A percentile compares a stretch with the other conserved stretches of the same genome.
Conservation (phyloP, 2,888 invertebrate genomes). For the Metallyticus violacea region DNA sequence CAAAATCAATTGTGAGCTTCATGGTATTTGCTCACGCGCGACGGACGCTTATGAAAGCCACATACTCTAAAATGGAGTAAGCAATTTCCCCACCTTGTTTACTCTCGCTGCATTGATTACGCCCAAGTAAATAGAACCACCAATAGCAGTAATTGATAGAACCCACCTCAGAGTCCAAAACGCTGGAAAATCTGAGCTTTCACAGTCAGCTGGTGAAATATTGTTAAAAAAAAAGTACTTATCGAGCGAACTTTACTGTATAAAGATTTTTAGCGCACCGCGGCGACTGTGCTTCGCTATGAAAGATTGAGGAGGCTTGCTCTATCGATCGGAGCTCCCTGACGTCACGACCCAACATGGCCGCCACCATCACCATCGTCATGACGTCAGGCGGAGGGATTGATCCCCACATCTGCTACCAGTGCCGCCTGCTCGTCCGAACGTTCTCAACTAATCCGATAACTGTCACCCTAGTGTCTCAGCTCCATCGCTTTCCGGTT, state of each 20-base stretch:
- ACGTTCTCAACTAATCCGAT: slow-evolving; percentile 11
- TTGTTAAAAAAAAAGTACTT: neutral
- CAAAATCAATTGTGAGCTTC: neutral
- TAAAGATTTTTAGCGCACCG: neutral
- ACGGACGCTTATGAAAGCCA: neutral
- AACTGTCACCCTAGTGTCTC: slow-evolving; percentile 11
- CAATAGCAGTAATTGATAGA: neutral
- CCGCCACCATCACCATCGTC: slow-evolving; percentile 38
- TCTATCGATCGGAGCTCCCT: slow-evolving; percentile 42
- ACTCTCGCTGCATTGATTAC: neutral
- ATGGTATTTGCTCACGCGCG: neutral
- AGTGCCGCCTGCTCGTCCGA: neutral
- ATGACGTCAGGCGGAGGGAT: slow-evolving; percentile 46
- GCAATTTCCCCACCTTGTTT: neutral
- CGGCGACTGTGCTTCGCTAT: neutral
- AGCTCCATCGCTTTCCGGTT: neutral
- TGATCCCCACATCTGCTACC: no score
- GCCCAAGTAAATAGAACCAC: neutral
- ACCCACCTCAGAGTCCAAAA: neutral
- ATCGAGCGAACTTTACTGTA: neutral
- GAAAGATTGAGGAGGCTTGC: slow-evolving; percentile 20
- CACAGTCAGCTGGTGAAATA: neutral
- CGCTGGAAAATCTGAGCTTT: neutral
- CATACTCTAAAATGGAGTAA: neutral
- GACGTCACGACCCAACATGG: slow-evolving; percentile 54